Conservation (phyloP, 2,797 vertebrate genomes). For the Ara ararauna region DNA sequence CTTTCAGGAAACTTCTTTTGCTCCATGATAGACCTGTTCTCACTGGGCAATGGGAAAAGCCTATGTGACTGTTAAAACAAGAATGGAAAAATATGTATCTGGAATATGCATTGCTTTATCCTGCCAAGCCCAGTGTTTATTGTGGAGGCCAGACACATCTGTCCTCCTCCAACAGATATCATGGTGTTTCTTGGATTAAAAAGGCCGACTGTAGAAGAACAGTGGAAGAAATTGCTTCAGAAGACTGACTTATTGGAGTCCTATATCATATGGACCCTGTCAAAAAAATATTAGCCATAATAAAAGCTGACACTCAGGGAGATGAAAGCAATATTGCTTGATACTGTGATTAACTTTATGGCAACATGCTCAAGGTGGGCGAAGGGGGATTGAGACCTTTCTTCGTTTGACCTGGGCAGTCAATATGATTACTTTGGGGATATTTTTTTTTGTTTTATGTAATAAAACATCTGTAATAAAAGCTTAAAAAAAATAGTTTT, state of each 20-base stretch:
- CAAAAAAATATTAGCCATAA: slow-evolving; percentile 32
- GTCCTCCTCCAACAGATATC: slow-evolving; percentile 66
- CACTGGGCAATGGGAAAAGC: slow-evolving; percentile 49
- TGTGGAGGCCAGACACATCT: slow-evolving; percentile 64
- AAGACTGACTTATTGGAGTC: slow-evolving; percentile 35
- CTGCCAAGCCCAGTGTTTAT: slow-evolving; percentile 71
- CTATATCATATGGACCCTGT: slow-evolving; percentile 29
- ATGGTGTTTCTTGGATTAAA: slow-evolving; percentile 65
- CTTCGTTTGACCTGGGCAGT: background rate
- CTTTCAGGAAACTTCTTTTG: slow-evolving; percentile 54
- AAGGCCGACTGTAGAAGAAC: slow-evolving; percentile 28
- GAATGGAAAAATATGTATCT: slow-evolving; percentile 70
- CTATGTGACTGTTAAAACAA: slow-evolving; percentile 61
- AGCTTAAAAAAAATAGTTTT: background rate
- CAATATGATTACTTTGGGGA: background rate
- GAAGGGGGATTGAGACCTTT: background rate
- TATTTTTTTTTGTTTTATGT: background rate
- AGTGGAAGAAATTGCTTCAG: slow-evolving; percentile 68
- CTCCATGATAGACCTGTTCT: slow-evolving; percentile 34
- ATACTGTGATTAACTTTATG: background rate
- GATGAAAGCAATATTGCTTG: slow-evolving; percentile 26
- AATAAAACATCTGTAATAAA: slow-evolving; percentile 46
- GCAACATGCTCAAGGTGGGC: background rate
- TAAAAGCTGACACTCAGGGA: background rate
- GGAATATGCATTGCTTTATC: slow-evolving; percentile 59